Conservation (phyloP, 2,797 vertebrate genomes). For the Atherinosoma microstoma region DNA sequence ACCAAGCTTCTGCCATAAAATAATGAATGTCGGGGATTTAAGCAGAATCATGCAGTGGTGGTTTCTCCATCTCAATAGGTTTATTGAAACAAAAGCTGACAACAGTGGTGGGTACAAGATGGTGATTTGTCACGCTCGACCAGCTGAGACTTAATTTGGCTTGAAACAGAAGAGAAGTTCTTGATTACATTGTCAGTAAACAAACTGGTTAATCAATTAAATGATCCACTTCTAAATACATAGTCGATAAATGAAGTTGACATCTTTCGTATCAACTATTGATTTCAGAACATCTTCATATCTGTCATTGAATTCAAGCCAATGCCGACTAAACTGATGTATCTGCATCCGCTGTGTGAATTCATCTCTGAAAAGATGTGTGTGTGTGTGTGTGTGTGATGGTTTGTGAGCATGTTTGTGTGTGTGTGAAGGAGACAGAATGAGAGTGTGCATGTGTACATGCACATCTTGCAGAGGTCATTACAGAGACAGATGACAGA, state of each 20-base stretch:
- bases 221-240: background rate
- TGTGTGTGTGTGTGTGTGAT: constrained; percentile 20
- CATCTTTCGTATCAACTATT: background rate
- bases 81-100: no score
- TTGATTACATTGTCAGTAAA: background rate
- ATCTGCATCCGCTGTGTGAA: constrained; percentile 18
- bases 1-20: no score
- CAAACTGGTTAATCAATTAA: background rate
- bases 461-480: constrained; percentile 76
- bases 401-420: constrained; percentile 13
- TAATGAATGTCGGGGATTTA: no score
- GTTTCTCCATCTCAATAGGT: no score
- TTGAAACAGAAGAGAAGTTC: no score
- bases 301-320: constrained; percentile 7
- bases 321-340: constrained; percentile 1
- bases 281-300: background rate
- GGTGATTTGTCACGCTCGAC: no score
- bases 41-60: no score
- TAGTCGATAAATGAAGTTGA: background rate
- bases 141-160: no score
- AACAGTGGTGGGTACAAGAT: no score
- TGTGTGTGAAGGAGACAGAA: constrained; percentile 32
- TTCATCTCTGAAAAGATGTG: constrained; percentile 6
- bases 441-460: constrained; percentile 44
- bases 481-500: constrained; percentile 81